A percentile compares a stretch with the other conserved stretches of the same genome.
Conservation (phyloP, 2,888 invertebrate species). For the Ornithoptera alexandrae region DNA sequence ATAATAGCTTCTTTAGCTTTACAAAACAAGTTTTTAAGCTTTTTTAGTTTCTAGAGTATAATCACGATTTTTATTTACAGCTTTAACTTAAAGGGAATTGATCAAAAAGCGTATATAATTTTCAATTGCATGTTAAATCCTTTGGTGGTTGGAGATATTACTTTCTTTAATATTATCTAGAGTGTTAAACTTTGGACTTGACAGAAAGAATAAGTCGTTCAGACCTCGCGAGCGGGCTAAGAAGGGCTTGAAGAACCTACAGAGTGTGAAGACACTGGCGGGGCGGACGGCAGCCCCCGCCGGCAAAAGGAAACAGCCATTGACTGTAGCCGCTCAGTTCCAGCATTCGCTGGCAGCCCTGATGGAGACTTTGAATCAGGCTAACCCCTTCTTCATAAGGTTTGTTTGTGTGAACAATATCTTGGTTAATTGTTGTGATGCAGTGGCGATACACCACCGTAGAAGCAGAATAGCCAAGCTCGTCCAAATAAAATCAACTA, state of each 20-base stretch:
- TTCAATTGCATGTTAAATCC: constrained; percentile 16
- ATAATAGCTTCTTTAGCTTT: too few species aligned
- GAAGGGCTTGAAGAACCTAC: constrained; percentile 93
- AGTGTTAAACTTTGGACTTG: constrained; percentile 30
- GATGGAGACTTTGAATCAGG: constrained; percentile 95
- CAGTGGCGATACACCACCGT: too few species aligned
- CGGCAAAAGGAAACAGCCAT: constrained; percentile 89
- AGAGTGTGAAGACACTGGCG: constrained; percentile 94
- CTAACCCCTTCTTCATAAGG: constrained; percentile 81
- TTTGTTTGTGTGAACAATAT: constrained; percentile 31
- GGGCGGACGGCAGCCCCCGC: constrained; percentile 84
- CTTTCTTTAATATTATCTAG: constrained; percentile 15
- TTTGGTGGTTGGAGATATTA: constrained; percentile 13
- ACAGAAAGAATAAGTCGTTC: constrained; percentile 95
- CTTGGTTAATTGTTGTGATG: too few species aligned
- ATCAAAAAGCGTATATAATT: background rate
- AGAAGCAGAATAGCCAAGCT: too few species aligned
- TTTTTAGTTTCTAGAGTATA: background rate
- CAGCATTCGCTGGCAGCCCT: constrained; percentile 94
- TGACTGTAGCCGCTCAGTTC: constrained; percentile 97
- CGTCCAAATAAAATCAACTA: too few species aligned
- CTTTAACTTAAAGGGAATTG: background rate
- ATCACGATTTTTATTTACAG: background rate
- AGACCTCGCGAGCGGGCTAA: constrained; percentile 91
- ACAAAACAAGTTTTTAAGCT: background rate